Conservation (phyloP, 2,113 vertebrate genomes). For the Megaleporinus macrocephalus region DNA sequence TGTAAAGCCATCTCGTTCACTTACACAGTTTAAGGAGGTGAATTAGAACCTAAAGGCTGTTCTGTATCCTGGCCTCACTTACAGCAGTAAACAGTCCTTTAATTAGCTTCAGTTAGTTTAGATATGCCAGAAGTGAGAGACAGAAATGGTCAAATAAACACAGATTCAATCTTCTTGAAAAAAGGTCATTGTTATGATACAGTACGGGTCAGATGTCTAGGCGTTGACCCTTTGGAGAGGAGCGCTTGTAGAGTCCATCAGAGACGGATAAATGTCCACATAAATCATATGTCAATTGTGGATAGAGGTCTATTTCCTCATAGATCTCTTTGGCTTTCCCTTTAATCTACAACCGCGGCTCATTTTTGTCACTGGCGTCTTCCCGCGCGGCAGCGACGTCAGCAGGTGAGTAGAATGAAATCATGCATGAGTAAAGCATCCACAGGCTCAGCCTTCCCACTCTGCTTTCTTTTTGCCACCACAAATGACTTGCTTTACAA, state of each 20-base stretch:
- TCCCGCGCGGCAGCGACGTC: neutral
- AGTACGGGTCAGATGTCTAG: neutral
- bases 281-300: too few species aligned
- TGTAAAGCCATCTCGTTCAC: neutral
- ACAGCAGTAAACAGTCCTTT: neutral
- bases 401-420: conserved; percentile 8
- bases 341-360: neutral
- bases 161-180: neutral
- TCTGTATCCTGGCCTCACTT: neutral
- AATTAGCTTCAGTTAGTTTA: neutral
- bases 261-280: too few species aligned
- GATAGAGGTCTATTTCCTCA: too few species aligned
- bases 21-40: neutral
- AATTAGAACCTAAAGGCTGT: neutral
- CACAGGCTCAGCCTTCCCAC: conserved; percentile 16
- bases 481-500: conserved; percentile 44
- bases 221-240: neutral
- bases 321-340: neutral
- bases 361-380: neutral
- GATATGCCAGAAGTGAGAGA: neutral
- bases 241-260: too few species aligned
- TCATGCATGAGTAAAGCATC: conserved; percentile 23
- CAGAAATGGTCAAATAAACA: neutral
- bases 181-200: neutral
- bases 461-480: conserved; percentile 29